Evolutionary conservation across 2,888 invertebrate species (phyloP), one percentile per base, ranked within the genome.

Genomic region (Agonum fuliginosum): DNA sequence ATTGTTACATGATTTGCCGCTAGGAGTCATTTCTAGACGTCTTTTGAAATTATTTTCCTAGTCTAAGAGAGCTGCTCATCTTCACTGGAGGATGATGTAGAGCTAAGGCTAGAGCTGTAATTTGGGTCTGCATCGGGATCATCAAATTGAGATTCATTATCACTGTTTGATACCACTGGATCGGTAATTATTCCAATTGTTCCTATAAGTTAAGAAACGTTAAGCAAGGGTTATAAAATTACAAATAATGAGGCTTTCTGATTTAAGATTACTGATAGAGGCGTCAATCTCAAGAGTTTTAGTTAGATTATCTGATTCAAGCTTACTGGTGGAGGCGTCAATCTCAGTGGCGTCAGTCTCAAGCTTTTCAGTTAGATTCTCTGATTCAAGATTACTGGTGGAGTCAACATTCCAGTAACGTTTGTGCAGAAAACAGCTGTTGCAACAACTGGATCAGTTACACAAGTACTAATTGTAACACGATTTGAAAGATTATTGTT

Each of bases 41-140:
- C n/a, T n/a, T n/a, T n/a, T n/a, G n/a, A n/a, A 37, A 6, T n/a
- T n/a, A n/a, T n/a, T n/a, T n/a, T n/a, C n/a, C n/a, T n/a, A n/a
- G n/a, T n/a, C n/a, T n/a, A n/a, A n/a, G n/a, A n/a, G n/a, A n/a
- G n/a, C n/a, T n/a, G 46, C 46, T 48, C 46, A 6, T 62, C 62
- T 48, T 48, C 46, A 62, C 62, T 62, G 17, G 24, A 4, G 19
- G 62, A 62, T 62, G 62, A 75, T 51, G 69, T 46, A 69, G 69
- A 69, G 51, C 37, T 69, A 67, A 69, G 27, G 27, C 69, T 76
- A 58, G 46, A 48, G 46, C 19, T 48, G 20, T 69, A 69, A 76
- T 76, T 76, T 30, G 76, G 69, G 27, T 76, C 69, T 37, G 27
- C 69, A 27, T 67, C 46, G 27, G 69, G 51, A 76, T 69, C 76